Conservation (phyloP, 2,888 invertebrate genomes). For the Sthenelais limicola region DNA sequence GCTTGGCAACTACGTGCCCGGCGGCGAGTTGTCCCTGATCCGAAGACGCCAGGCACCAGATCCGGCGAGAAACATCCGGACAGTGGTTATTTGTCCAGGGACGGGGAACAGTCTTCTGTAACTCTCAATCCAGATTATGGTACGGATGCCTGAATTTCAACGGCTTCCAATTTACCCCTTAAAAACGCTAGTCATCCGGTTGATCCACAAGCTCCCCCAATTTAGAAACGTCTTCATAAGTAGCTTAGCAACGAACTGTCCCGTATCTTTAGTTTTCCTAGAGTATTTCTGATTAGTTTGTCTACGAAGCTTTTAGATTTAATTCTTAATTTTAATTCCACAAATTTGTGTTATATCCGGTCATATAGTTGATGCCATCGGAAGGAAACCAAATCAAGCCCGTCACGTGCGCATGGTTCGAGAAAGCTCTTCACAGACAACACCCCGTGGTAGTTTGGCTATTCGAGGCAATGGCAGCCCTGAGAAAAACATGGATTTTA, state of each 20-base stretch:
- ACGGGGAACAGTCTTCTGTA: conserved; percentile 44
- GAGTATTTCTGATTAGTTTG: no score
- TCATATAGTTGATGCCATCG: conserved; percentile 21
- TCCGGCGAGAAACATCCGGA: conserved; percentile 16
- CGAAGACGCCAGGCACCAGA: background rate
- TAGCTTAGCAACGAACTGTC: no score
- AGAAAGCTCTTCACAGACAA: conserved; percentile 51
- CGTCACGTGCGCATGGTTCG: conserved; percentile 45
- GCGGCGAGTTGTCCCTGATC: background rate
- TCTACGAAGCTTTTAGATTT: no score
- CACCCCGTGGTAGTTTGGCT: conserved; percentile 43
- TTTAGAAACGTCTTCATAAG: no score
- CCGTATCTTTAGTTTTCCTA: no score
- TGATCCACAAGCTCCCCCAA: no score
- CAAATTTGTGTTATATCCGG: background rate
- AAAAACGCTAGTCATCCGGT: background rate
- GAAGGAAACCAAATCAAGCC: background rate
- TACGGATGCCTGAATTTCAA: background rate
- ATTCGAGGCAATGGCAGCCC: background rate
- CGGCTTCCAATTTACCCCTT: background rate
- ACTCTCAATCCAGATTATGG: conserved; percentile 42
- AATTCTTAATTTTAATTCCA: background rate
- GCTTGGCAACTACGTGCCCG: conserved; percentile 34
- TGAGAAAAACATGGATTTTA: conserved; percentile 24
- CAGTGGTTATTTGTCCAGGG: conserved; percentile 19